These are phyloP conservation scores for Thera obeliscata DNA, from an alignment of 2,888 invertebrate species.

Conservation along the genomic window DNA sequence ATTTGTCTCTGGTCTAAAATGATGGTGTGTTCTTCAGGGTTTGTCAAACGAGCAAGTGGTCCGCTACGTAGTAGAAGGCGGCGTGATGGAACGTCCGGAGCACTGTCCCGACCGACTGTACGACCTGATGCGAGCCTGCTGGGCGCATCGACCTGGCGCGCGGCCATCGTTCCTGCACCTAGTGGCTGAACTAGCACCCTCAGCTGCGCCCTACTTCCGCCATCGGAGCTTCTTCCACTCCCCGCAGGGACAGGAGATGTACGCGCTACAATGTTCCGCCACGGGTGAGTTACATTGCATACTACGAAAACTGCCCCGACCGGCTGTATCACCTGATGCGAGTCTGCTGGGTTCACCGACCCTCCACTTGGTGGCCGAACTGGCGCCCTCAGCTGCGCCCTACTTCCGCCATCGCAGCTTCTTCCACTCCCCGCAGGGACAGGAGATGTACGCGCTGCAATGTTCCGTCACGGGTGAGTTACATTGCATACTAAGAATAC, in stretches of 20 bases:
- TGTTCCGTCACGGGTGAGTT: too few relatives aligned
- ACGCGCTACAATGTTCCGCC: conserved; percentile 68
- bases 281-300: conserved; percentile 51
- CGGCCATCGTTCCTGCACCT: conserved; percentile 95
- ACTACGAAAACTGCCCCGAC: too few relatives aligned
- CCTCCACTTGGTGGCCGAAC: too few relatives aligned
- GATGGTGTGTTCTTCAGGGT: conserved; percentile 80
- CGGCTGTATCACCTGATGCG: too few relatives aligned
- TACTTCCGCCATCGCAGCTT: too few relatives aligned
- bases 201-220: conserved; percentile 86
- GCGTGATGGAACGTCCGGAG: conserved; percentile 97
- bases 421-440: too few relatives aligned
- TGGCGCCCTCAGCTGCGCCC: background rate
- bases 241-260: conserved; percentile 84
- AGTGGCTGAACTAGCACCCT: conserved; percentile 88
- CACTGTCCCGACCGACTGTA: conserved; percentile 97
- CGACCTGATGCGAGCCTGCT: conserved; percentile 95
- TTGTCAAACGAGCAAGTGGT: conserved; percentile 96
- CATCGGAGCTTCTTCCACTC: conserved; percentile 87
- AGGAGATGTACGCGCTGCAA: too few relatives aligned
- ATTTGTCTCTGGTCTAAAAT: too few relatives aligned
- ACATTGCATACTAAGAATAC: too few relatives aligned
- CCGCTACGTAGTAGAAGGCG: conserved; percentile 94
- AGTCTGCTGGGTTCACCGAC: too few relatives aligned
- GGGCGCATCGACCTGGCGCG: conserved; percentile 91